Base-by-base conservation (phyloP, 2,113 vertebrate species). In the Damaliscus lunatus region DNA sequence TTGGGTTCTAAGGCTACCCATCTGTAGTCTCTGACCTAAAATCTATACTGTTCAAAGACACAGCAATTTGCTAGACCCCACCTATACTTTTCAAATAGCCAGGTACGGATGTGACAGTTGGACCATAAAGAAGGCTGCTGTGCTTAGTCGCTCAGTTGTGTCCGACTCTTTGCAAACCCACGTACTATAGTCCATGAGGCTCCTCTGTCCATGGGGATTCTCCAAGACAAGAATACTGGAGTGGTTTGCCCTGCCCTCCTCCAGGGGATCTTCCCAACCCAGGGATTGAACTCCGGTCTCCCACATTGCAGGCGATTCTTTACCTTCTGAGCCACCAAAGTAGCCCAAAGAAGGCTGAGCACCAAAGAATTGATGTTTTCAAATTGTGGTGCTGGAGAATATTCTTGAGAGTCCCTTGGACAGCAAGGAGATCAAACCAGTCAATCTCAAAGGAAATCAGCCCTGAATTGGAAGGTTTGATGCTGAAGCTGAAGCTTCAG, bases 231-330 rank as follows among this genome's bases (percentile, higher is more conserved):
- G 64, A 71, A 23, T 71, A 71, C 64, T 23, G 17, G 64, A 71
- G 64, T 12, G 64, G n/a, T 19, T 36, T 71, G n/a, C 9, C 64
- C 64, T 23, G 64, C 19, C 64, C n/a, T 36, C 9, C 64, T 71
- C 64, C 17, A 71, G 9, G 9, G 19, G 19, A 71, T 71, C n/a
- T 71, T 71, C 64, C 19, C 64, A 36, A 71, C n/a, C 19, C 64
- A 71, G 64, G 64, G 64, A 36, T 11, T 0, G 4, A 71, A 71
- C n/a, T 71, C n/a, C 23, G 19, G 19, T 21, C n/a, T 71, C n/a
- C 64, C 9, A 0, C 9, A 23, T 0, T 23, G n/a, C 64, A 71
- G 64, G 9, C 17, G 9, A 71, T 71, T 36, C n/a, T 71, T 71
- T 71, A 36, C n/a, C 64, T 71, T 71, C 64, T 71, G n/a, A 71